Evolutionary conservation across 2,888 invertebrate genomes (phyloP).

Genomic region (Ophioninae sp.): DNA sequence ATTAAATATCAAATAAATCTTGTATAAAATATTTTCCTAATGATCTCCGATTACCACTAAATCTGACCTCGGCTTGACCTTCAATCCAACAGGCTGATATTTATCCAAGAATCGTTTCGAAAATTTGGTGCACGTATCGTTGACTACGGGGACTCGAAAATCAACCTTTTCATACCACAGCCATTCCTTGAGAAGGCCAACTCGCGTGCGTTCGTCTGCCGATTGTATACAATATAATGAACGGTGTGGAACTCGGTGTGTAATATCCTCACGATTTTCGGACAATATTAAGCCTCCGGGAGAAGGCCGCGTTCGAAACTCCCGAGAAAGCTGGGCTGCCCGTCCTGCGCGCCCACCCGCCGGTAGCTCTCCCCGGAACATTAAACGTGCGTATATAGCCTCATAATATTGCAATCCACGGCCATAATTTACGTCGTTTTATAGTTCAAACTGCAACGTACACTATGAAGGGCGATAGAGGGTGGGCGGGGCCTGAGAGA

Average conservation of each 20-base stretch:
- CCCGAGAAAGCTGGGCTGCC: constrained; percentile 25
- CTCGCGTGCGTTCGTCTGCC: constrained; percentile 31
- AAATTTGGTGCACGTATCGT: too few relatives aligned
- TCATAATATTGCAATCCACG: constrained; percentile 81
- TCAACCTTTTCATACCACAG: too few relatives aligned
- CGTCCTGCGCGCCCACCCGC: constrained; percentile 59
- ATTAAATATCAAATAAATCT: too few relatives aligned
- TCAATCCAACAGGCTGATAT: too few relatives aligned
- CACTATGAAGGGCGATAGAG: constrained; percentile 65
- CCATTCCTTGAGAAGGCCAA: constrained; percentile 43
- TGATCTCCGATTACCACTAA: too few relatives aligned
- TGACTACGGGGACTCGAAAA: too few relatives aligned
- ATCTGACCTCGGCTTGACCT: too few relatives aligned
- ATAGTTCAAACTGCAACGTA: constrained; percentile 81
- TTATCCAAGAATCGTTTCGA: too few relatives aligned
- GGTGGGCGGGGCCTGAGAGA: neutral
- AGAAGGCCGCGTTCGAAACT: constrained; percentile 54
- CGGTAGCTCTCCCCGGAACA: constrained; percentile 80
- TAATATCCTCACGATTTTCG: constrained; percentile 69
- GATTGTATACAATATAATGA: constrained; percentile 35
- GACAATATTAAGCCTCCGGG: constrained; percentile 77
- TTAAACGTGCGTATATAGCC: constrained; percentile 81
- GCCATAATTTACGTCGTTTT: constrained; percentile 81
- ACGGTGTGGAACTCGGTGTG: constrained; percentile 41
- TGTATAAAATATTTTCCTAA: too few relatives aligned